Evolutionary conservation across 2,797 vertebrate genomes (phyloP), one percentile per base, ranked within the genome.

Genomic region (Sebastes kiyomatsui): DNA sequence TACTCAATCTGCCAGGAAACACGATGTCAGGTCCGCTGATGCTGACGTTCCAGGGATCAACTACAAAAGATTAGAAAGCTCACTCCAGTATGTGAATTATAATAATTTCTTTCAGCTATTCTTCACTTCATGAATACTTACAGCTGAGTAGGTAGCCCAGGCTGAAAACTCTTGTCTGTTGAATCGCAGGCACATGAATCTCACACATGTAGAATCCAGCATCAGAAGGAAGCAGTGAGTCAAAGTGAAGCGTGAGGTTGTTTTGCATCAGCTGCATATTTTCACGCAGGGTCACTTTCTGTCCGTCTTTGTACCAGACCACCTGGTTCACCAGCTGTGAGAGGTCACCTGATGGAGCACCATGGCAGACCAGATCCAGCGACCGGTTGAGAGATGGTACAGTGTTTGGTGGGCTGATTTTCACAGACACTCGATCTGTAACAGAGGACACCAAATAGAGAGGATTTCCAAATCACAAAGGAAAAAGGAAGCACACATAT

Each of bases 161-260:
- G 64, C 89, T 91, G 28, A 81, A 38, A 33, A 77, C 71, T 25
- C n/a, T 69, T 1, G 7, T 59, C 68, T 75, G 11, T 1, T 13
- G 4, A 13, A 18, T 2, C 1, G 23, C 22, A 0, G 62, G 14
- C 25, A 66, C 3, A 10, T 12, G 20, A 0, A 23, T 25, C 54
- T 82, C 67, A 82, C 88, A 90, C 32, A 74, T 77, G 56, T 90
- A 88, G 61, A 90, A 90, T 77, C 84, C 90, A 32, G 70, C 72
- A 72, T 88, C 82, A 56, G 86, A 87, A 12, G 77, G 67, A 25
- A 82, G 28, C 79, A 77, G 65, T 0, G 67, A 77, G 61, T 87
- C 80, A 80, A 91, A 90, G 3, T 67, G 80, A 64, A 91, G 82
- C 1, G 73, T 80, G 13, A 23, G 35, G 46, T 84, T 78, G 33